These are phyloP conservation scores for Petrolisthes cinctipes DNA, from an alignment of 2,888 invertebrate species.

Conservation along the genomic window DNA sequence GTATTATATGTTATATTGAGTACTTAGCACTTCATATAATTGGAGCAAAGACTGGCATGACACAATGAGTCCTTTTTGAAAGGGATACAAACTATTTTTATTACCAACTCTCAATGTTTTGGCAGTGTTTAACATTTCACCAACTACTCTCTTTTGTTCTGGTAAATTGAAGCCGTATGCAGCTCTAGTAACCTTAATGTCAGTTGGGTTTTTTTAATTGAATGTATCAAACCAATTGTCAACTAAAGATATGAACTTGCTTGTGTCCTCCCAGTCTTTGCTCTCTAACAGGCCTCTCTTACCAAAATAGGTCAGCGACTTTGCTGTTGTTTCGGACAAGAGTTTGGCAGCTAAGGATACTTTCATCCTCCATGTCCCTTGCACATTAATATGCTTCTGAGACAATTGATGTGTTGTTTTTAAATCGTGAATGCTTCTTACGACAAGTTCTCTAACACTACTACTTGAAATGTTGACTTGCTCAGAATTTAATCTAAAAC, in stretches of 20 bases:
- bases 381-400: slow-evolving; percentile 28
- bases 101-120: slow-evolving; percentile 13
- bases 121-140: not conserved
- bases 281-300: slow-evolving; percentile 19
- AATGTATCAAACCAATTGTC: slow-evolving; percentile 28
- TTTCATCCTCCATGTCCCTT: slow-evolving; percentile 14
- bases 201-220: slow-evolving; percentile 23
- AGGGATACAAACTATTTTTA: not conserved
- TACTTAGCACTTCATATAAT: not conserved
- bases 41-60: not conserved
- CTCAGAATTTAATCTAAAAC: not conserved
- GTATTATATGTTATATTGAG: not conserved
- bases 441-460: not conserved
- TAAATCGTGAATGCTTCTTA: not conserved
- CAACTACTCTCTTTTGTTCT: not conserved
- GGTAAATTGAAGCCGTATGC: not conserved
- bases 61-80: slow-evolving; percentile 27
- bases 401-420: slow-evolving; percentile 21
- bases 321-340: slow-evolving; percentile 22
- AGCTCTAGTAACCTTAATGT: not conserved
- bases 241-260: slow-evolving; percentile 23
- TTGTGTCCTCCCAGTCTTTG: slow-evolving; percentile 32
- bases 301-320: slow-evolving; percentile 29
- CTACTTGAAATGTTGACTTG: not conserved
- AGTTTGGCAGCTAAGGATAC: slow-evolving; percentile 16